Evolutionary conservation across 2,113 vertebrate genomes (phyloP), one percentile per base, ranked within the genome.

Genomic region (Phyllostomus discolor): DNA sequence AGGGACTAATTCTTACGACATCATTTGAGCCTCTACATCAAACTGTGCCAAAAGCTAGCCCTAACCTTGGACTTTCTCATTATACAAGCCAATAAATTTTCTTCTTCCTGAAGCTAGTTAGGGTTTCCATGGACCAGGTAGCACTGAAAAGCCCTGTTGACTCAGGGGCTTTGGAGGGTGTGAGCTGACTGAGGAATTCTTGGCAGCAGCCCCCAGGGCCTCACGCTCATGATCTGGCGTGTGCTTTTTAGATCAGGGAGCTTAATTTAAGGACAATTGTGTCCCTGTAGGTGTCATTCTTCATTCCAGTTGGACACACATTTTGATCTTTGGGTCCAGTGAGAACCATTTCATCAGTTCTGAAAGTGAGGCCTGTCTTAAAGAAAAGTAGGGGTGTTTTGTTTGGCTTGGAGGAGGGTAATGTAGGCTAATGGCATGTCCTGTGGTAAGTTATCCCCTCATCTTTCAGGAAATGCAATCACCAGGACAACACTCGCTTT

Each of bases 391-490:
- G 66, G 89, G 86, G 10, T 76, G 26, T 95, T 95, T 67, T 95
- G 54, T 79, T 1, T 70, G 91, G 41, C 70, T 69, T 76, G 80
- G 59, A 0, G 10, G 90, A 94, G 90, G 89, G 85, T 22, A 79
- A 33, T 2, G 1, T 1, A 50, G 69, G 46, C 85, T 79, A 93
- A 92, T 72, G 92, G 41, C 88, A 43, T 9, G 1, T 41, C 96
- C 16, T 81, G 88, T 92, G 57, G 50, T 41, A 46, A 83, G 67
- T 75, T 70, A 41, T 26, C 95, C 22, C 84, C 81, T 79, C 93
- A 92, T 96, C 96, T 90, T 85, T 95, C 92, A 95, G 90, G 80
- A 96, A 70, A 95, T 72, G 87, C 83, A 80, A 78, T 54, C 85
- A n/a, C 91, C 12, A 52, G 64, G 93, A 97, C 93, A 95, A 94